Base-by-base conservation (phyloP, 2,888 invertebrate species). In the Drosophila quinaria region DNA sequence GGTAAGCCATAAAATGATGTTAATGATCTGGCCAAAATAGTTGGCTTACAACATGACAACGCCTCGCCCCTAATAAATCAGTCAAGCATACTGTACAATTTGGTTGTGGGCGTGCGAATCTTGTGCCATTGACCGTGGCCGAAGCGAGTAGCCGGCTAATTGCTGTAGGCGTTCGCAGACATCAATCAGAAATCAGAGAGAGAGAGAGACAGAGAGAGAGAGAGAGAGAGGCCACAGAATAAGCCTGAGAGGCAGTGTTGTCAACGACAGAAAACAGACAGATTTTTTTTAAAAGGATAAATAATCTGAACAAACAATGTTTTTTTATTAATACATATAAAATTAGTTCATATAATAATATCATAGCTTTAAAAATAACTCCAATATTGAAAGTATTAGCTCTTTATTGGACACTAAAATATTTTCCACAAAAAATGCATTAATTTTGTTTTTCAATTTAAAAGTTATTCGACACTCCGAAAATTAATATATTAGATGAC, bases 31-130 rank as follows among this genome's bases (percentile, higher is more conserved):
- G 70, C 86, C 86, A 87, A 86, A 87, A 70, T 47, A 59, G 66
- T 62, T 62, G 56, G 73, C 55, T 90, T 88, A 83, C 83, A 89
- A 87, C 62, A 71, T 41, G 62, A 63, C 63, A 55, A 74, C 49
- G 70, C 69, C 60, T 74, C 33, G 47, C 47, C 59, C 54, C 60
- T 15, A 22, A 83, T 83, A 73, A 90, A 90, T 88, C 76, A 76
- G 65, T 50, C 52, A 31, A 31, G 41, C 41, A 54, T 35, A 35
- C 35, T 29, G 22, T 4, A 50, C n/a, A 35, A 50, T 13, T n/a
- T 35, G 10, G 4, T 49, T 50, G 88, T 88, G 76, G 90, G 90
- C 86, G 84, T 89, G 88, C 84, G 82, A 84, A 84, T 73, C 70
- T 62, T 46, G 62, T 75, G 79, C 70, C 87, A 85, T 89, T 83